A percentile compares a stretch with the other conserved stretches of the same genome.
phyloP scores from a whole-genome alignment of 2,113 vertebrate genomes.

The Urocitellus parryii region DNA sequence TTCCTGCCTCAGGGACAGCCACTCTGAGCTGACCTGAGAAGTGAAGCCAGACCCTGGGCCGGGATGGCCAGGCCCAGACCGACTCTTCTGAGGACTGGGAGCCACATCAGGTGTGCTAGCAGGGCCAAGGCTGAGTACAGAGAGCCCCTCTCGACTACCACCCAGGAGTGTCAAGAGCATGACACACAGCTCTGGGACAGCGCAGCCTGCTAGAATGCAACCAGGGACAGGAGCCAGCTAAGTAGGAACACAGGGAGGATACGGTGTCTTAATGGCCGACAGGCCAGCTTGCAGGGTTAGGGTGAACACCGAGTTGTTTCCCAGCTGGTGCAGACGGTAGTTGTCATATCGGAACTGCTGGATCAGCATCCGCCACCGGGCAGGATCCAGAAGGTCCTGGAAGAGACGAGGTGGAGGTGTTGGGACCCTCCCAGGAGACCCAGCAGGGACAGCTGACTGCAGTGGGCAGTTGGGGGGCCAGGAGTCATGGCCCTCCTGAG shows the following conservation, averaged over 20 bases:
- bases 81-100: too few relatives aligned
- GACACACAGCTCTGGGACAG: background rate
- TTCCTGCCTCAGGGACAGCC: background rate
- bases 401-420: background rate
- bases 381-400: slow-evolving; percentile 98
- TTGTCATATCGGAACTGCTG: slow-evolving; percentile 99
- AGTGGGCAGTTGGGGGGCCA: background rate
- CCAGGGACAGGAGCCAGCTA: background rate
- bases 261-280: slow-evolving; percentile 99
- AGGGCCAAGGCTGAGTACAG: too few relatives aligned
- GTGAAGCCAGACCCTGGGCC: background rate
- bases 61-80: too few relatives aligned
- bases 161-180: too few relatives aligned
- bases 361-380: slow-evolving; percentile 99
- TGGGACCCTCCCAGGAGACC: background rate
- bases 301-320: slow-evolving; percentile 99
- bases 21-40: background rate
- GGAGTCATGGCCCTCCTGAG: background rate
- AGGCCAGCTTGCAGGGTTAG: slow-evolving; percentile 99
- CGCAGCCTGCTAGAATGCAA: background rate
- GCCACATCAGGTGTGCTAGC: too few relatives aligned
- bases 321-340: slow-evolving; percentile 99
- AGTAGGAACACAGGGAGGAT: slow-evolving; percentile 87
- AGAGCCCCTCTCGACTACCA: too few relatives aligned
- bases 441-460: background rate